phyloP scores from a whole-genome alignment of 2,888 invertebrate species.

The Physocephala rufipes region DNA sequence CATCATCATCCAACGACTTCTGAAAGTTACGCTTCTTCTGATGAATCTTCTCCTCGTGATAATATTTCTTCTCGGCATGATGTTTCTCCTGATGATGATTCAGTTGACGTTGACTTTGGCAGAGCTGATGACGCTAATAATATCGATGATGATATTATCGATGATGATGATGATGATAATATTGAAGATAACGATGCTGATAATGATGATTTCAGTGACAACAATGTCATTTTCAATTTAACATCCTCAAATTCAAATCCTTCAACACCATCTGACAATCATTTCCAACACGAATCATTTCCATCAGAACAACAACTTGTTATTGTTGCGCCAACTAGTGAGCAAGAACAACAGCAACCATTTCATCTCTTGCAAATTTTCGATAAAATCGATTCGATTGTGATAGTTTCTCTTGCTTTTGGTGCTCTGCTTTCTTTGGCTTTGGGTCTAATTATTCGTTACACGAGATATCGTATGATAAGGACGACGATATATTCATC shows the following conservation, averaged over 20 bases:
- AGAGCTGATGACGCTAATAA: no score
- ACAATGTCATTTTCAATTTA: constrained; percentile 28
- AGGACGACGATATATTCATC: constrained; percentile 50
- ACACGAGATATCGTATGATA: constrained; percentile 43
- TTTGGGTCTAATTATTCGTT: constrained; percentile 43
- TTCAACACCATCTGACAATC: constrained; percentile 26
- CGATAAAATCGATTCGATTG: constrained; percentile 43
- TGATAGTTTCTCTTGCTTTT: constrained; percentile 41
- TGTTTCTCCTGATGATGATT: no score
- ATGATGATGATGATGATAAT: no score
- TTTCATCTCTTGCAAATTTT: constrained; percentile 34
- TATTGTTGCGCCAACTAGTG: neutral
- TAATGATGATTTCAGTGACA: no score
- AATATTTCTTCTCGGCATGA: no score
- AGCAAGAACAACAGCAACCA: constrained; percentile 37
- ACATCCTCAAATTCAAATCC: constrained; percentile 23
- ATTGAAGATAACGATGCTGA: no score
- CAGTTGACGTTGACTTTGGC: no score
- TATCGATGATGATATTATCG: no score
- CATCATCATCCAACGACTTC: constrained; percentile 27
- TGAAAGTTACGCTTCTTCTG: no score
- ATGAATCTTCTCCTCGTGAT: no score
- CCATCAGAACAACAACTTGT: neutral
- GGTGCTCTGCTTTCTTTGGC: constrained; percentile 43
- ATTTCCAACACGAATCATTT: neutral